Conservation (phyloP, 2,888 invertebrate genomes). For the Macropis europaea region DNA sequence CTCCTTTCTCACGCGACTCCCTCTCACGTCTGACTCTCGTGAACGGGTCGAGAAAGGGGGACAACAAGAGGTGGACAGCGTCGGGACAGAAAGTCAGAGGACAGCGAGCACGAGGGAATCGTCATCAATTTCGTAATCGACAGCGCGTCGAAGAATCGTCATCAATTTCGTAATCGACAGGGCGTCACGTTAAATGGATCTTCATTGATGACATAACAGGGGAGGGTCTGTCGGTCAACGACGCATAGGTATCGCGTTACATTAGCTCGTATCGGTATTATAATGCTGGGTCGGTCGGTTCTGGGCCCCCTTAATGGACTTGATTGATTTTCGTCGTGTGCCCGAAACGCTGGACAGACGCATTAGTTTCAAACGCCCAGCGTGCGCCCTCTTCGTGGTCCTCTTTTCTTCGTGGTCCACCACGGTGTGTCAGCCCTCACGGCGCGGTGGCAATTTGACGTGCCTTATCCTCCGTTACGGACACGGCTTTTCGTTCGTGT, state of each 20-base stretch:
- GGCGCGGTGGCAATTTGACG: conserved; percentile 28
- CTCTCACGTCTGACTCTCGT: background rate
- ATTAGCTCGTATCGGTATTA: conserved; percentile 58
- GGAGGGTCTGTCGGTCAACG: conserved; percentile 53
- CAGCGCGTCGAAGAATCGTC: conserved; percentile 50
- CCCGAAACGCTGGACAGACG: conserved; percentile 49
- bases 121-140: conserved; percentile 65
- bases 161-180: conserved; percentile 68
- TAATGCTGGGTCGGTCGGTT: conserved; percentile 43
- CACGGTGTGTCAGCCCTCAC: background rate
- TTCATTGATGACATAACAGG: conserved; percentile 62
- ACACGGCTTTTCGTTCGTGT: conserved; percentile 2
- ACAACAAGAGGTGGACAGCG: background rate
- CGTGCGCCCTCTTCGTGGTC: background rate
- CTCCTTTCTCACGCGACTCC: too few relatives aligned
- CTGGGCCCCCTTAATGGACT: conserved; percentile 57
- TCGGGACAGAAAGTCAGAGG: conserved; percentile 7
- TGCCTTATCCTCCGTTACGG: conserved; percentile 25
- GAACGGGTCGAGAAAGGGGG: background rate
- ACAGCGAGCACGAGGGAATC: too few relatives aligned
- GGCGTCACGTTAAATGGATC: conserved; percentile 62
- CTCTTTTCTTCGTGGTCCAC: background rate
- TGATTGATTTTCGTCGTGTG: conserved; percentile 70
- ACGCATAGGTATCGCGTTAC: conserved; percentile 49
- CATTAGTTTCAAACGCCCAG: conserved; percentile 48